Percentiles rank a stretch among this genome's conserved stretches.
These are phyloP conservation scores for Megaceryle alcyon DNA, from an alignment of 2,797 vertebrate genomes.

Conservation along the genomic window DNA sequence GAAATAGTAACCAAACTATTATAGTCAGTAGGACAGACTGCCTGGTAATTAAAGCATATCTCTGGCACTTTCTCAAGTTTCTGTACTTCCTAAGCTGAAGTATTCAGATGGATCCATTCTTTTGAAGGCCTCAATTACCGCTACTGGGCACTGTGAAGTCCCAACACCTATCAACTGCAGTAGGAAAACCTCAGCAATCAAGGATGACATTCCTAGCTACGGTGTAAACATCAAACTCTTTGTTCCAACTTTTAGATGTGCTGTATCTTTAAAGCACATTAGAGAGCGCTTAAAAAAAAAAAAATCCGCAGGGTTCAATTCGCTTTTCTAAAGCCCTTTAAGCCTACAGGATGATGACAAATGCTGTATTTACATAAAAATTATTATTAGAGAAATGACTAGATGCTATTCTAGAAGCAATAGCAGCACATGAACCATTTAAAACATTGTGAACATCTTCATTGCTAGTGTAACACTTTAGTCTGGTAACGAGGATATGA, in stretches of 20 bases:
- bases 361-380: not conserved
- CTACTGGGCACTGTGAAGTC: not conserved
- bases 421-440: not conserved
- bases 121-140: not conserved
- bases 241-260: not conserved
- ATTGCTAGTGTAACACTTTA: not conserved
- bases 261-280: not conserved
- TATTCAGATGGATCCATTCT: not conserved
- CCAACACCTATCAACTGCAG: not conserved
- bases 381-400: not conserved
- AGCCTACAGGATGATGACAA: not conserved
- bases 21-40: constrained; percentile 43
- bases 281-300: not conserved
- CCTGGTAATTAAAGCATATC: constrained; percentile 27
- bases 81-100: not conserved
- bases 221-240: not conserved
- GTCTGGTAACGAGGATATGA: not conserved
- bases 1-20: constrained; percentile 54
- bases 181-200: not conserved
- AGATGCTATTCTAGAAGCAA: not conserved
- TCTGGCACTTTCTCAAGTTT: constrained; percentile 24
- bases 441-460: not conserved
- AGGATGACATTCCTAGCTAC: not conserved
- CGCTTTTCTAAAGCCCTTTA: not conserved
- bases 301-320: not conserved